Evolutionary conservation across 2,888 invertebrate species (phyloP).

Genomic region (Napeogenes sylphis): DNA sequence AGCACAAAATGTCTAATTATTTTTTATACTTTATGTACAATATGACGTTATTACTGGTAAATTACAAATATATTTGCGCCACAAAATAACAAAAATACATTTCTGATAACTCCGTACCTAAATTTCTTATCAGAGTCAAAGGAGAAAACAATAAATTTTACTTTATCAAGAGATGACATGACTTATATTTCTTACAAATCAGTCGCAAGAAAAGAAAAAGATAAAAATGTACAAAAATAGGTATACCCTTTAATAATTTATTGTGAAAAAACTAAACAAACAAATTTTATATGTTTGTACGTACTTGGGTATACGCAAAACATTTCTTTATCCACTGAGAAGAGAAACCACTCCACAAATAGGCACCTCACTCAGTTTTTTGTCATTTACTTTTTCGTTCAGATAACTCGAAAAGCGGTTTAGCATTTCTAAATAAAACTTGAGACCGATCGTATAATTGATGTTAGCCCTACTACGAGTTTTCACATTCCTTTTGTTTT

Average conservation of each 20-base stretch:
- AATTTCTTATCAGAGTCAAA: conserved; percentile 50
- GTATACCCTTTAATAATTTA: background rate
- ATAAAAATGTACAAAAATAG: conserved; percentile 16
- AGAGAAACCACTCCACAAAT: conserved; percentile 2
- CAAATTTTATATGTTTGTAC: background rate
- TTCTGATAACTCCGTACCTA: conserved; percentile 51
- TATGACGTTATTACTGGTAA: background rate
- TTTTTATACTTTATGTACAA: no score
- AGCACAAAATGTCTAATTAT: no score
- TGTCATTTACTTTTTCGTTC: conserved; percentile 2
- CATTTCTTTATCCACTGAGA: background rate
- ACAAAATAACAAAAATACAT: conserved; percentile 32
- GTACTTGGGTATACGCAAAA: background rate
- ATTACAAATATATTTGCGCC: background rate
- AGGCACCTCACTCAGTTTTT: conserved; percentile 4
- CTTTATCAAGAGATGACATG: conserved; percentile 45
- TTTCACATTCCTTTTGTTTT: no score
- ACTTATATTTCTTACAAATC: conserved; percentile 19
- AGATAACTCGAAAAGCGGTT: background rate
- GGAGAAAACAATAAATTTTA: conserved; percentile 52
- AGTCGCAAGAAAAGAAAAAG: conserved; percentile 26
- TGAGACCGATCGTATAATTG: no score
- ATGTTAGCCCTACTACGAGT: no score
- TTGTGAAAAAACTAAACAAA: background rate
- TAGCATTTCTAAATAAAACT: no score